Evolutionary conservation across 1,140 invertebrate species (phyloP), one percentile per base, ranked within the genome.

Genomic region (Thaumetopoea pityocampa): DNA sequence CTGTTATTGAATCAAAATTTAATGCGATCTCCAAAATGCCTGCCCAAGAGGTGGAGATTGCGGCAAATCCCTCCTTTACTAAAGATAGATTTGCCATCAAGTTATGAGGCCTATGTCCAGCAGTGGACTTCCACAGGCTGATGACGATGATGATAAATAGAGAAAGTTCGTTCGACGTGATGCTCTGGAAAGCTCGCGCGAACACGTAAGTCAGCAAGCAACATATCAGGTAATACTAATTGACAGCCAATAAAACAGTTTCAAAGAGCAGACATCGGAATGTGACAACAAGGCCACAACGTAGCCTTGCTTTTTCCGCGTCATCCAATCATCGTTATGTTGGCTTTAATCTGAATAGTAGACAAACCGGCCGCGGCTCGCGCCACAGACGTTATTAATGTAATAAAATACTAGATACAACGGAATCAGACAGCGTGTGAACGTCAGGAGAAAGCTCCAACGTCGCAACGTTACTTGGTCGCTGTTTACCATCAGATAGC

Each of bases 371-470:
- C 67, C 62, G 35, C 53, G 62, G 71, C 76, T 58, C 69, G 68
- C 58, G 74, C 78, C 67, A 68, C 72, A 66, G 60, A 68, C 54
- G 61, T 64, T 73, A 77, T 77, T 79, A 79, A 67, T 55, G 66
- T 69, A 71, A 79, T 82, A 78, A 82, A 82, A 56, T 77, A 73
- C 64, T 66, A 71, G 77, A 76, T 77, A 77, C 72, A 82, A 70
- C 67, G 59, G 62, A 58, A 29, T 49, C 58, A 43, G 74, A 82
- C 78, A 82, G 78, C 78, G 78, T 82, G 78, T 79, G 78, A 82
- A 82, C 67, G 64, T 42, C 4, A 41, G 54, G 74, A 74, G 78
- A 82, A 82, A 82, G 78, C 67, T n/a, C n/a, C 57, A 63, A 47
- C 71, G 73, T 77, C 67, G 73, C 72, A 76, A 78, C 69, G 63